Conservation (phyloP, 1,140 invertebrate genomes). For the Adelges cooleyi region DNA sequence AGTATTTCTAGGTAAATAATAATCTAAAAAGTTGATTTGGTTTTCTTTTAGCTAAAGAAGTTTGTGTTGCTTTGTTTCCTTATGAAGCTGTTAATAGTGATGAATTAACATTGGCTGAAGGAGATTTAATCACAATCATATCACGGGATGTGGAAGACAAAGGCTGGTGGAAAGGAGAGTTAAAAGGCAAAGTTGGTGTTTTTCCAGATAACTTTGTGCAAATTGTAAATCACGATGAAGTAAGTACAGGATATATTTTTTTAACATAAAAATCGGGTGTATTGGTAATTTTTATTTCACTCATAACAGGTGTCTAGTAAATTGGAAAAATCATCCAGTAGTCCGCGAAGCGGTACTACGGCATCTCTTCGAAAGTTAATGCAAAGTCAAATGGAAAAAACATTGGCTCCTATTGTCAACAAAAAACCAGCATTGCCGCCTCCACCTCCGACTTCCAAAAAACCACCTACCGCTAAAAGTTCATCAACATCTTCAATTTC, state of each 20-base stretch:
- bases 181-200: slow-evolving; percentile 75
- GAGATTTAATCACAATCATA: slow-evolving; percentile 78
- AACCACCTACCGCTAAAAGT: slow-evolving; percentile 17
- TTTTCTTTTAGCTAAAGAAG: slow-evolving; percentile 46
- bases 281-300: not conserved
- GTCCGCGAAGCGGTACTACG: slow-evolving; percentile 14
- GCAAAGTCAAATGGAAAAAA: slow-evolving; percentile 19
- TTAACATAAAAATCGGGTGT: too few species aligned
- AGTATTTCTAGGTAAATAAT: too few species aligned
- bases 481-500: slow-evolving; percentile 9
- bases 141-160: slow-evolving; percentile 80
- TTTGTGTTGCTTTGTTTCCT: slow-evolving; percentile 75
- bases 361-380: slow-evolving; percentile 8
- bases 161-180: slow-evolving; percentile 94
- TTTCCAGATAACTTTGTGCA: slow-evolving; percentile 97
- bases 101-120: slow-evolving; percentile 78
- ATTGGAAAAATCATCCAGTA: slow-evolving; percentile 16
- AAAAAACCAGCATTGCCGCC: slow-evolving; percentile 26
- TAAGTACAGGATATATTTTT: slow-evolving; percentile 18
- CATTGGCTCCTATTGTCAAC: not conserved
- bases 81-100: slow-evolving; percentile 88
- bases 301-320: slow-evolving; percentile 15
- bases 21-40: too few species aligned
- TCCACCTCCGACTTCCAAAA: slow-evolving; percentile 17
- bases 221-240: slow-evolving; percentile 37